phyloP scores from a whole-genome alignment of 2,113 vertebrate genomes.

The Clarias magur region DNA sequence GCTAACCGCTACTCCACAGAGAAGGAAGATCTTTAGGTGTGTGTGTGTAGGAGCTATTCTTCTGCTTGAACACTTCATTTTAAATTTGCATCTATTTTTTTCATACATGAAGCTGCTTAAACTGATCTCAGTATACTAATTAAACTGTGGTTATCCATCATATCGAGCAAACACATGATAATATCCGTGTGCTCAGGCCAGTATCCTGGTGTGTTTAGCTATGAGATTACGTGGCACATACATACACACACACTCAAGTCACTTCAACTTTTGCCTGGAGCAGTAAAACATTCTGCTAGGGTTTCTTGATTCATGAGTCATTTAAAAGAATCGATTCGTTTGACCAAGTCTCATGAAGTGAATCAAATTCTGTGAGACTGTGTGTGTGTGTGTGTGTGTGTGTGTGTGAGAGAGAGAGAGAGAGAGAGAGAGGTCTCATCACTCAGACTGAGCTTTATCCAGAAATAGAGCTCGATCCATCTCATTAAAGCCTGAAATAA shows the following conservation, averaged over 20 bases:
- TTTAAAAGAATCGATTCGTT: neutral
- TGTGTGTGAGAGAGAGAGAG: no score
- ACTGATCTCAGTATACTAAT: no score
- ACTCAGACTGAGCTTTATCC: neutral
- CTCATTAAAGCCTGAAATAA: neutral
- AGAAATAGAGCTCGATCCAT: neutral
- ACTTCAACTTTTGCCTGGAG: neutral
- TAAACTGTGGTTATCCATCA: no score
- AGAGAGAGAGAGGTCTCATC: neutral
- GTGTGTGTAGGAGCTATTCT: neutral
- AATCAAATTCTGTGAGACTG: no score
- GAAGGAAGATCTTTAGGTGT: neutral
- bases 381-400: no score
- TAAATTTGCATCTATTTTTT: no score
- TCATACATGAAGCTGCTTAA: no score
- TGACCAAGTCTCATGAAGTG: neutral
- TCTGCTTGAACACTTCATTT: neutral
- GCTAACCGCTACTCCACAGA: neutral
- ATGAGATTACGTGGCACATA: neutral
- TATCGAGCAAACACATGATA: neutral
- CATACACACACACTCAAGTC: neutral
- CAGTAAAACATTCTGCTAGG: neutral
- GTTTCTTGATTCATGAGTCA: neutral
- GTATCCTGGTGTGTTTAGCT: neutral
- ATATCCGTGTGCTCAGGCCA: conserved; percentile 4